These are phyloP conservation scores for Hydrotaea cyrtoneurina DNA, from an alignment of 2,888 invertebrate genomes.

Conservation along the genomic window DNA sequence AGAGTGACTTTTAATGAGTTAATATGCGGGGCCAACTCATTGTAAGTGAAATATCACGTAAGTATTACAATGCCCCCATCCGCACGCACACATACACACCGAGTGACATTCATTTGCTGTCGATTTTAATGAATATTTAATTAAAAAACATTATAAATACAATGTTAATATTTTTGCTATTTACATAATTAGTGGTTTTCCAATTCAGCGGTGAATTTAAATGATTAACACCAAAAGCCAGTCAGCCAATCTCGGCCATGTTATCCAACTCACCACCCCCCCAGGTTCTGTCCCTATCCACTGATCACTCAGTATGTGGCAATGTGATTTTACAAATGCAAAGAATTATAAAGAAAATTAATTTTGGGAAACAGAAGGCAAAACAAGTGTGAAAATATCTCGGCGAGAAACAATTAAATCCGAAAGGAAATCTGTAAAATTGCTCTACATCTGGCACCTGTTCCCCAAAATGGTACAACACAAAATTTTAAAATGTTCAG, in stretches of 20 bases:
- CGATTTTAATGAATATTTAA: slow-evolving; percentile 65
- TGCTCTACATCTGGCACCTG: too few species aligned
- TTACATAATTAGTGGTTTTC: slow-evolving; percentile 65
- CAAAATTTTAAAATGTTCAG: too few species aligned
- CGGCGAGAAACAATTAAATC: too few species aligned
- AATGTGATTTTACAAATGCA: too few species aligned
- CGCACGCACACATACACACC: neutral
- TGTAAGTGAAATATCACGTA: slow-evolving; percentile 3
- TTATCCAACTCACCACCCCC: too few species aligned
- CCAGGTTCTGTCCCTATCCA: neutral
- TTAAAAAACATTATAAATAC: slow-evolving; percentile 58
- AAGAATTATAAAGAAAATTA: too few species aligned
- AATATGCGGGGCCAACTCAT: slow-evolving; percentile 15
- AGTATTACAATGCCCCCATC: neutral
- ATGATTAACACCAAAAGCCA: slow-evolving; percentile 43
- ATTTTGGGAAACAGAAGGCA: too few species aligned
- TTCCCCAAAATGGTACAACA: too few species aligned
- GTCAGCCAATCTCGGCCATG: neutral
- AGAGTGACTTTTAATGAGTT: slow-evolving; percentile 66
- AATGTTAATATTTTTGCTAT: slow-evolving; percentile 61
- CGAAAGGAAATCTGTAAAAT: too few species aligned
- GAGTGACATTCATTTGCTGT: neutral
- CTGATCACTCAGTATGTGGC: too few species aligned
- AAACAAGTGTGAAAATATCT: too few species aligned
- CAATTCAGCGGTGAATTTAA: slow-evolving; percentile 57